These are phyloP conservation scores for Clinocottus analis DNA, from an alignment of 2,113 vertebrate species.

Conservation along the genomic window DNA sequence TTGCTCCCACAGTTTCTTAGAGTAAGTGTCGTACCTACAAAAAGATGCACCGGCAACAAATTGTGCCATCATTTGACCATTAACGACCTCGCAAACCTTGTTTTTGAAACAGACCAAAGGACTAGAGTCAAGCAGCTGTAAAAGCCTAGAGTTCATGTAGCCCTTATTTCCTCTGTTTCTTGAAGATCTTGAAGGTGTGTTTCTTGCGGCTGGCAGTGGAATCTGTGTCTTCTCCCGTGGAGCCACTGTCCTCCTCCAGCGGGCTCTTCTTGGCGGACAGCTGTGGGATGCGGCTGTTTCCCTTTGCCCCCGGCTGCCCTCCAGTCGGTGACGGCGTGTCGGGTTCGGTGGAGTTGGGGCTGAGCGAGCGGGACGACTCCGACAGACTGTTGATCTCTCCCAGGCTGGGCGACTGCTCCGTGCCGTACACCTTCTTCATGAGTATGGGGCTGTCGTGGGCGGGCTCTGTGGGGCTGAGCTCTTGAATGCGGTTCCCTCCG, in stretches of 20 bases:
- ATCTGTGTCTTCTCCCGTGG: slow-evolving; percentile 94
- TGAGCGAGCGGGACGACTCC: slow-evolving; percentile 93
- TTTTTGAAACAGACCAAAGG: slow-evolving; percentile 54
- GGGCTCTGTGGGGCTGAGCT: slow-evolving; percentile 77
- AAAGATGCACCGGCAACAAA: slow-evolving; percentile 56
- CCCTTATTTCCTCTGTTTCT: slow-evolving; percentile 94
- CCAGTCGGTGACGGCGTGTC: slow-evolving; percentile 90
- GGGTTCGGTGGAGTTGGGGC: slow-evolving; percentile 94
- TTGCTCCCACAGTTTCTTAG: slow-evolving; percentile 70
- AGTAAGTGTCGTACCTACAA: slow-evolving; percentile 63
- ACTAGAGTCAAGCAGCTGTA: slow-evolving; percentile 46
- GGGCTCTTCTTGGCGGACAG: slow-evolving; percentile 92
- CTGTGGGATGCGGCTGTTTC: slow-evolving; percentile 92
- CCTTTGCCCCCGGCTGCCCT: slow-evolving; percentile 76
- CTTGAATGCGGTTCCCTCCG: slow-evolving; percentile 84
- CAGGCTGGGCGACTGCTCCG: slow-evolving; percentile 89
- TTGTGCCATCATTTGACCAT: slow-evolving; percentile 56
- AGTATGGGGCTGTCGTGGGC: slow-evolving; percentile 87
- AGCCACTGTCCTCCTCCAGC: slow-evolving; percentile 93
- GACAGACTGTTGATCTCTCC: slow-evolving; percentile 89
- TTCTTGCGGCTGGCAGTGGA: slow-evolving; percentile 92
- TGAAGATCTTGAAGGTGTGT: slow-evolving; percentile 98
- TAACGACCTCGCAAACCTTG: slow-evolving; percentile 28
- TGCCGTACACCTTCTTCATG: slow-evolving; percentile 86
- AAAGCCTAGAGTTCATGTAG: slow-evolving; percentile 56